Conservation (phyloP, 2,113 vertebrate genomes). For the Rostratula benghalensis region DNA sequence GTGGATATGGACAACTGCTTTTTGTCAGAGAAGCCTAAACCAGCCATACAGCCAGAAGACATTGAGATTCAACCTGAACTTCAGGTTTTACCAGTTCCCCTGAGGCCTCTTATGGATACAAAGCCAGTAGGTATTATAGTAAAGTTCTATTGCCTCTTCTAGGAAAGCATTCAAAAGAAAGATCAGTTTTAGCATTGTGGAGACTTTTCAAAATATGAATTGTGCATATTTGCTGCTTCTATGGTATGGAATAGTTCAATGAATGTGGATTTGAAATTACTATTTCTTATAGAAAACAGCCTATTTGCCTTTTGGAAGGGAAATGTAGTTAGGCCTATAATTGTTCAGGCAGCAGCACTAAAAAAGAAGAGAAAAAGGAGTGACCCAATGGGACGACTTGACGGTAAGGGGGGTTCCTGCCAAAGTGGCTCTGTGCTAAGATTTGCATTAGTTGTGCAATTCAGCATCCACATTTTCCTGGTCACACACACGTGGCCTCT, state of each 20-base stretch:
- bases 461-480: background rate
- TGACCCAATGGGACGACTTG: background rate
- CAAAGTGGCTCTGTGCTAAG: background rate
- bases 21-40: constrained; percentile 73
- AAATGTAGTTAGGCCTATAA: background rate
- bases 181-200: background rate
- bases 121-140: constrained; percentile 14
- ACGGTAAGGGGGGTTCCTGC: background rate
- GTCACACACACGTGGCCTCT: background rate
- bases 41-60: constrained; percentile 61
- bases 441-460: background rate
- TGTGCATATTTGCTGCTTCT: background rate
- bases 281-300: background rate
- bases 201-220: background rate
- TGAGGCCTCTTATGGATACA: constrained; percentile 44
- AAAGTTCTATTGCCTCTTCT: background rate
- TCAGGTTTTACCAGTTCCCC: constrained; percentile 68
- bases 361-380: background rate
- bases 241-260: background rate
- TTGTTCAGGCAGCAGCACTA: background rate
- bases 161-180: background rate
- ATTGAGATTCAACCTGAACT: constrained; percentile 45
- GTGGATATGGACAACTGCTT: constrained; percentile 85
- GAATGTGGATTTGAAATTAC: background rate
- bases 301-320: background rate